These are phyloP conservation scores for Patiria miniata DNA, from an alignment of 35 echinoderm and acorn worm species.

Conservation along the genomic window DNA sequence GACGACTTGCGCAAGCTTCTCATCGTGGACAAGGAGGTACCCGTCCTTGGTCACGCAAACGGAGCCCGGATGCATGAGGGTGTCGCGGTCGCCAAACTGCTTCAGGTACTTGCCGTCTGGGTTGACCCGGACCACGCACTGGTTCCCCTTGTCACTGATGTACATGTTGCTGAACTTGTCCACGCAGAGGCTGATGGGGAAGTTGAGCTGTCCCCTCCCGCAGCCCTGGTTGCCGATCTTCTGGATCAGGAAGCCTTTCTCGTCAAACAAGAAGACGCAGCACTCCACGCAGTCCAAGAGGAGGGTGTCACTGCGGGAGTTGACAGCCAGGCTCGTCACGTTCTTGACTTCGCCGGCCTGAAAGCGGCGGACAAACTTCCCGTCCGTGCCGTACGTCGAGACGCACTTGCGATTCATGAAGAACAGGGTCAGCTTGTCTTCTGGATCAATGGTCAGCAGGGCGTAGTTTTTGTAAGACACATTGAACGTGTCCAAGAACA, in stretches of 20 bases:
- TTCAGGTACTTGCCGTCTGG: constrained; percentile 24
- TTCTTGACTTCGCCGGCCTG: constrained; percentile 44
- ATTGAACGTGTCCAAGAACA: constrained; percentile 42
- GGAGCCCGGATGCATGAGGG: constrained; percentile 36
- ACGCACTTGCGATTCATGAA: constrained; percentile 48
- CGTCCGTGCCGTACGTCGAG: constrained; percentile 35
- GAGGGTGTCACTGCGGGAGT: constrained; percentile 36
- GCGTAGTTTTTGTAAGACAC: constrained; percentile 51
- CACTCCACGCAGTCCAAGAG: constrained; percentile 55
- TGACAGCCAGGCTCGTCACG: constrained; percentile 41
- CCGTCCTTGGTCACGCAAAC: constrained; percentile 39
- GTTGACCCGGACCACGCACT: constrained; percentile 38
- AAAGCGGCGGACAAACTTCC: constrained; percentile 36
- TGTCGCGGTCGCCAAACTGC: constrained; percentile 30
- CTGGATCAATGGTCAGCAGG: constrained; percentile 40
- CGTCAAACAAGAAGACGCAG: constrained; percentile 47
- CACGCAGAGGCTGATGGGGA: constrained; percentile 50
- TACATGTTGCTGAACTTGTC: constrained; percentile 58
- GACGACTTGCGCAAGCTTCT: constrained; percentile 56
- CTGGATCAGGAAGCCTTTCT: constrained; percentile 46
- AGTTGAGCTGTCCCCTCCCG: constrained; percentile 30
- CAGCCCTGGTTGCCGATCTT: constrained; percentile 36
- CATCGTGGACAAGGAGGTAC: constrained; percentile 64
- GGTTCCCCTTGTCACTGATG: constrained; percentile 60
- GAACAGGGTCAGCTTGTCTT: constrained; percentile 53